Percentiles rank a stretch among this genome's conserved stretches.
phyloP scores from a whole-genome alignment of 2,113 vertebrate genomes.

The Neodon shergylaensis region DNA sequence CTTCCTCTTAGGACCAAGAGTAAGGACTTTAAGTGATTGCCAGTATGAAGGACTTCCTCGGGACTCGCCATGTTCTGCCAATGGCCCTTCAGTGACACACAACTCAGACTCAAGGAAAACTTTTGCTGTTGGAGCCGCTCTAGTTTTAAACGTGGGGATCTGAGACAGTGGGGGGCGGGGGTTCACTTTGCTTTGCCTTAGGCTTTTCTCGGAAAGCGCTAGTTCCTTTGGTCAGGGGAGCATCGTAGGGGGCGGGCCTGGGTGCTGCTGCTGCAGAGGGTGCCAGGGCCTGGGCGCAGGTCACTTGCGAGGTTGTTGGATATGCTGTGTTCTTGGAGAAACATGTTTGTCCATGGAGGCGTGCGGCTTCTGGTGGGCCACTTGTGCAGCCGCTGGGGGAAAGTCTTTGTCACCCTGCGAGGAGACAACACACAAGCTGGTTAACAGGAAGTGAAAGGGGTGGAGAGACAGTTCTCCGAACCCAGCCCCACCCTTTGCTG shows the following conservation, averaged over 20 bases:
- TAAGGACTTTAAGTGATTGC: rapidly evolving
- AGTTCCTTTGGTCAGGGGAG: conserved; percentile 28
- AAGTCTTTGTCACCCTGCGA: conserved; percentile 98
- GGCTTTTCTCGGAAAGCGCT: neutral
- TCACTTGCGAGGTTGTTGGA: conserved; percentile 99
- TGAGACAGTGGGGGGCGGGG: conserved; percentile 69
- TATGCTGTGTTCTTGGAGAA: conserved; percentile 91
- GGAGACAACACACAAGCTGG: neutral
- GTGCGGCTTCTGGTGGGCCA: conserved; percentile 99
- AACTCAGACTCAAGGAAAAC: neutral
- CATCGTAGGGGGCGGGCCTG: rapidly evolving
- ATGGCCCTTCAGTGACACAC: neutral
- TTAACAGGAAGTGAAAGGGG: rapidly evolving
- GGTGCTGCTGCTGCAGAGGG: neutral
- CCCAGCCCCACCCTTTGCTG: neutral
- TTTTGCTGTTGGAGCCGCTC: conserved; percentile 20
- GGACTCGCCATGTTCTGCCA: conserved; percentile 41
- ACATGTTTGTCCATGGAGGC: conserved; percentile 94
- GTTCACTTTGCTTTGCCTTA: neutral
- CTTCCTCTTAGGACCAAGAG: neutral
- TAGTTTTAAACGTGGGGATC: conserved; percentile 62
- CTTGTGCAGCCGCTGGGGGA: conserved; percentile 96
- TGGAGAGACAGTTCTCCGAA: rapidly evolving
- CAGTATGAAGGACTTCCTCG: neutral
- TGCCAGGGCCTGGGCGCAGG: rapidly evolving